phyloP scores from a whole-genome alignment of 2,888 invertebrate species.

The Chymomyza procnemis region DNA sequence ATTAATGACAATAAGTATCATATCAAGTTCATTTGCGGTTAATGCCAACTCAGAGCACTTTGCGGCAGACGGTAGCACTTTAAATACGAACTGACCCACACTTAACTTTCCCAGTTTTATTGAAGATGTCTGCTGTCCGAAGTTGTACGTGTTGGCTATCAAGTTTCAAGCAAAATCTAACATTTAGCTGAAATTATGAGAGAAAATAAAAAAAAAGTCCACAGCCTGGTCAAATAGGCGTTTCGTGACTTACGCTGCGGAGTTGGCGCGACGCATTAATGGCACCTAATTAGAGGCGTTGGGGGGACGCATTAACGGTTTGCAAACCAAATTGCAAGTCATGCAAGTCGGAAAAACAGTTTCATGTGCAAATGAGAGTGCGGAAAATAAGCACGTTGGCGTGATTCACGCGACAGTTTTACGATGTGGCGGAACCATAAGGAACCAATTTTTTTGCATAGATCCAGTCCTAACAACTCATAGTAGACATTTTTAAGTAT shows the following conservation, averaged over 20 bases:
- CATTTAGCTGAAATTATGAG: conserved; percentile 53
- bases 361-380: neutral
- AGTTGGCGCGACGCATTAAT: conserved; percentile 45
- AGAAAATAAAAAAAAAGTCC: conserved; percentile 50
- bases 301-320: neutral
- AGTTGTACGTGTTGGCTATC: conserved; percentile 27
- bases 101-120: neutral
- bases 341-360: conserved; percentile 33
- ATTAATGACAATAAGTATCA: conserved; percentile 47
- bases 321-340: conserved; percentile 48
- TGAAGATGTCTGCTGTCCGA: neutral
- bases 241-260: conserved; percentile 62
- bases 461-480: neutral
- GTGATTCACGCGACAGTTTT: conserved; percentile 67
- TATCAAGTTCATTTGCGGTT: conserved; percentile 21
- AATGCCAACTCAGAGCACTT: conserved; percentile 1
- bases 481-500: neutral
- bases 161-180: conserved; percentile 63
- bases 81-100: conserved; percentile 12
- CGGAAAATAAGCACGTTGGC: conserved; percentile 63
- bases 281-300: conserved; percentile 57
- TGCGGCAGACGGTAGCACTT: neutral
- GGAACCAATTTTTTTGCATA: neutral
- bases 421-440: conserved; percentile 8
- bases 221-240: conserved; percentile 59